Percentiles rank a stretch among this genome's conserved stretches.
Evolutionary conservation across 1,140 invertebrate species (phyloP).

Genomic region (Conus ventricosus): DNA sequence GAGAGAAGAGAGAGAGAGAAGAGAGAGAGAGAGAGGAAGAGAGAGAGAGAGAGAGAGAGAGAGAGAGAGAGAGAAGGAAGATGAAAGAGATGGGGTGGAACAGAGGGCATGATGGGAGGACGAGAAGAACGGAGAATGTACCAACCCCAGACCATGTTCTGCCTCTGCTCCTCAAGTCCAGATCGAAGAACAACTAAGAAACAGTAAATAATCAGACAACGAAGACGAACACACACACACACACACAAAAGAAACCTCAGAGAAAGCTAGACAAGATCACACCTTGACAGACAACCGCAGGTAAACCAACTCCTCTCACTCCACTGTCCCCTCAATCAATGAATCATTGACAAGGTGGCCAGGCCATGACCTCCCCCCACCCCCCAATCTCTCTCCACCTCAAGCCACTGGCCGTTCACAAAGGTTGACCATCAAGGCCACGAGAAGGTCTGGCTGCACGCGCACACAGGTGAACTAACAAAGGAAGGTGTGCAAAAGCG

Average conservation of each 20-base stretch:
- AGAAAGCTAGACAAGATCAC: no score
- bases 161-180: no score
- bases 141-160: no score
- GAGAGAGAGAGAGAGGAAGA: not conserved
- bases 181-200: no score
- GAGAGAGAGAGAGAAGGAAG: not conserved
- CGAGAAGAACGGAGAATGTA: not conserved
- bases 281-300: no score
- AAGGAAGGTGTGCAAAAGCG: not conserved
- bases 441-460: no score
- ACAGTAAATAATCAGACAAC: not conserved
- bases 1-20: conserved; percentile 2
- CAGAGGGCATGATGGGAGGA: not conserved
- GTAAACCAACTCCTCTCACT: no score
- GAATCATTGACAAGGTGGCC: not conserved
- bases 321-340: not conserved
- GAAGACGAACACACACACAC: not conserved
- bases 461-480: not conserved
- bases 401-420: no score
- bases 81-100: not conserved
- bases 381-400: no score
- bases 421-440: no score
- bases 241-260: no score
- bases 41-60: conserved; percentile 5
- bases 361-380: not conserved